Base-by-base conservation (phyloP, 2,797 vertebrate species). In the Gobio occitaniae region DNA sequence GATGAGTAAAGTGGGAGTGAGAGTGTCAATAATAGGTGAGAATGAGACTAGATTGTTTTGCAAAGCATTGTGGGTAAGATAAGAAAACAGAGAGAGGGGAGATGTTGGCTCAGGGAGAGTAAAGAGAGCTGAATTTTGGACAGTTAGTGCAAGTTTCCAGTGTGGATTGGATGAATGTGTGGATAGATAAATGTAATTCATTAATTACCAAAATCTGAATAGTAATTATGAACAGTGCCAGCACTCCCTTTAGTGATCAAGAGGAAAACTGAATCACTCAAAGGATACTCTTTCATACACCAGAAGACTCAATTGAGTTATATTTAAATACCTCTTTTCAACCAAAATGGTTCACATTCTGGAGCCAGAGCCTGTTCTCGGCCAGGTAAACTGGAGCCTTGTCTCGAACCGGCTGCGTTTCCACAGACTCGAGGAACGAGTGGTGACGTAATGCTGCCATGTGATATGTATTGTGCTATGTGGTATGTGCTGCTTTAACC, bases 71-170 rank as follows among this genome's bases (percentile, higher is more conserved):
- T 83, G 61, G 29, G 9, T 36, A 59, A 80, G 50, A 78, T 81
- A 56, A 66, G 21, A 86, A 70, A 36, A 71, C 32, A 81, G 48
- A 36, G 21, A 63, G 21, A 10, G 15, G 36, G 32, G 52, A 84
- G 5, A 79, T 56, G 29, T 78, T 77, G 50, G 21, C 15, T 86
- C 44, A 77, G 47, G 68, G 32, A 59, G 47, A 78, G 59, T 47
- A 80, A 66, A 74, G 36, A 29, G 16, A 77, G 47, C 29, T 68
- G 61, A 69, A 47, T 84, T 52, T 6, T 5, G 38, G 63, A 66
- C 6, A 83, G 65, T 61, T 54, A 83, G 21, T 80, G 66, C 21
- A 59, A 86, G 76, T 54, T 70, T 82, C 48, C 61, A 59, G 66
- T 85, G 81, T 82, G 48, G n/a, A 75, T n/a, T 56, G 54, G 8